Evolutionary conservation across 1,140 invertebrate genomes (phyloP).

Genomic region (Bombus consobrinus): DNA sequence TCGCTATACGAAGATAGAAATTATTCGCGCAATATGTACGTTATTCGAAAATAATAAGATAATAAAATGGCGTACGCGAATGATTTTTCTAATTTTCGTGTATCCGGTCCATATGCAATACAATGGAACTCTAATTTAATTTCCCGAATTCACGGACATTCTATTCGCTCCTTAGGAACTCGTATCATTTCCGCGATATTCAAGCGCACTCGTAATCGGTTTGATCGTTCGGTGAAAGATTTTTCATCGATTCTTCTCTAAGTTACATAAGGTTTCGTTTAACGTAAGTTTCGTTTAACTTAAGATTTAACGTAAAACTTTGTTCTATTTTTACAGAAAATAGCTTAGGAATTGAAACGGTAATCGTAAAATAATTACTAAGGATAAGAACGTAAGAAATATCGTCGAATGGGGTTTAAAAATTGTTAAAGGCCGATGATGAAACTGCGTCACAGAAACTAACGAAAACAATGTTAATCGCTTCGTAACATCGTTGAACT

Average conservation of each 20-base stretch:
- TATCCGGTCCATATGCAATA: neutral
- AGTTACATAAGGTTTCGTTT: neutral
- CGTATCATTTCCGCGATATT: neutral
- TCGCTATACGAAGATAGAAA: neutral
- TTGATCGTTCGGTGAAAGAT: neutral
- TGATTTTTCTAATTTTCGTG: neutral
- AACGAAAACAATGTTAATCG: too few relatives aligned
- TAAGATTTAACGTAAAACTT: too few relatives aligned
- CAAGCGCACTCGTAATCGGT: neutral
- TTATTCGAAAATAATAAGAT: neutral
- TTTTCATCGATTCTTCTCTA: neutral
- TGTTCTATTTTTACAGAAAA: too few relatives aligned
- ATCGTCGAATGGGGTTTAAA: too few relatives aligned
- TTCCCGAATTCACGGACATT: neutral
- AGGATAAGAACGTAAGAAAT: too few relatives aligned
- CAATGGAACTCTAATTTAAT: conserved; percentile 1
- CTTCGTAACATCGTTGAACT: too few relatives aligned
- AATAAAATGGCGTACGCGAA: neutral
- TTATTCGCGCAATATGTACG: neutral
- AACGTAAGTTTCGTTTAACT: too few relatives aligned
- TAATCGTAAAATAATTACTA: too few relatives aligned
- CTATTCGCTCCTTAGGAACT: neutral
- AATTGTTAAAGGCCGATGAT: too few relatives aligned
- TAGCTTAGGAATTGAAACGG: too few relatives aligned
- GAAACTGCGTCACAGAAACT: too few relatives aligned